phyloP scores from a whole-genome alignment of 2,888 invertebrate genomes.

The Lathronympha strigana region DNA sequence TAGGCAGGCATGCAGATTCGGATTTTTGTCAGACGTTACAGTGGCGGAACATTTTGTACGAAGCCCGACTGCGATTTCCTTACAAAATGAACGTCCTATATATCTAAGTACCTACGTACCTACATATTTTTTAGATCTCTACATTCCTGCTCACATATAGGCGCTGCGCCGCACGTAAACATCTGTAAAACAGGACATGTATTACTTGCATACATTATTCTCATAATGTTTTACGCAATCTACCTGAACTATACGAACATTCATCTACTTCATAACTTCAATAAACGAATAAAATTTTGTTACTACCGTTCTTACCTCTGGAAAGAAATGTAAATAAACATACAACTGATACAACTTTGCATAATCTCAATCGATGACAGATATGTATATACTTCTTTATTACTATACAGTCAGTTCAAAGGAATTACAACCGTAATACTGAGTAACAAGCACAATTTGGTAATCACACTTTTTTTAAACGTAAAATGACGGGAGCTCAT shows the following conservation, averaged over 20 bases:
- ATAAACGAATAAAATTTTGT: conserved; percentile 17
- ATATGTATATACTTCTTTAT: conserved; percentile 20
- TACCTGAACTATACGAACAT: conserved; percentile 10
- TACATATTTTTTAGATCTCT: too few relatives aligned
- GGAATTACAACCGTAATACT: neutral
- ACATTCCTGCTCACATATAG: too few relatives aligned
- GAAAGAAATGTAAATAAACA: conserved; percentile 29
- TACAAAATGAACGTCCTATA: too few relatives aligned
- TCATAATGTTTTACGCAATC: conserved; percentile 8
- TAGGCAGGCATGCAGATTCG: too few relatives aligned
- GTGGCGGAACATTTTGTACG: neutral
- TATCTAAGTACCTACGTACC: too few relatives aligned
- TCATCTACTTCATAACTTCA: conserved; percentile 14
- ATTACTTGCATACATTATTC: too few relatives aligned
- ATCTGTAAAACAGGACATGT: too few relatives aligned
- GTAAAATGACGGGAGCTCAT: conserved; percentile 1
- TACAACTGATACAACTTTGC: conserved; percentile 19
- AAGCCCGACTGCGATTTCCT: too few relatives aligned
- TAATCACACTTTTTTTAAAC: conserved; percentile 27
- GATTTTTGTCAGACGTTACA: too few relatives aligned
- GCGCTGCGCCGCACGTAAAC: too few relatives aligned
- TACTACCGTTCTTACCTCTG: neutral
- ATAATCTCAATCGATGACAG: conserved; percentile 31
- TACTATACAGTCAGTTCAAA: neutral
- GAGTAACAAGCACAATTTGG: neutral